Conservation (phyloP, 2,113 vertebrate species). For the Paramormyrops kingsleyae region DNA sequence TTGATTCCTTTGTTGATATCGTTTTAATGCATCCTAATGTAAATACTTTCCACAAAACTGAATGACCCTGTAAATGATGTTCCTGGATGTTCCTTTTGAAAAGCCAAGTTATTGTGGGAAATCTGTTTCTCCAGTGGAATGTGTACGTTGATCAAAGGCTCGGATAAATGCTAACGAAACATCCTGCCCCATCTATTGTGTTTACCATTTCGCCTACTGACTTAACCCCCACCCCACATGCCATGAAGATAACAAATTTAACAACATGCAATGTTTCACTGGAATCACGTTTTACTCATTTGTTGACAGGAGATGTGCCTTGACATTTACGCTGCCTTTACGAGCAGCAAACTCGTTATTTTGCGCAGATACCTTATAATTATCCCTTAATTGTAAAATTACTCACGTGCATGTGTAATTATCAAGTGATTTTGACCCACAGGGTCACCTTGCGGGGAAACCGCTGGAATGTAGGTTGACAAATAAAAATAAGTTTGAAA, state of each 20-base stretch:
- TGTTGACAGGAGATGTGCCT: neutral
- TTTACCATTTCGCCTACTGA: neutral
- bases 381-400: neutral
- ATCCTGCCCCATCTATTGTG: neutral
- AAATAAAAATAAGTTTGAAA: neutral
- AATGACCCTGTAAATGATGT: neutral
- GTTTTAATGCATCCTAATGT: neutral
- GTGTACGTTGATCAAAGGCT: neutral
- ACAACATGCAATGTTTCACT: neutral
- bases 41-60: neutral
- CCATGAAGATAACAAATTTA: neutral
- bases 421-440: neutral
- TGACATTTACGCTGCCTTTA: neutral
- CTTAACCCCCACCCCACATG: neutral
- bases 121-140: neutral
- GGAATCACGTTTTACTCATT: neutral
- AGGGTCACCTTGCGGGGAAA: neutral
- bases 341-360: neutral
- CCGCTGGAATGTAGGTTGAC: neutral
- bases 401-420: neutral
- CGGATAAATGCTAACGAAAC: neutral
- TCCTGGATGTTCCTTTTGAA: neutral
- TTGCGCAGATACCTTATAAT: neutral
- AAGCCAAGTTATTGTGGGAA: neutral
- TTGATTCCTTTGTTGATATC: neutral